phyloP scores from a whole-genome alignment of 2,113 vertebrate species.

The Grammomys surdaster region DNA sequence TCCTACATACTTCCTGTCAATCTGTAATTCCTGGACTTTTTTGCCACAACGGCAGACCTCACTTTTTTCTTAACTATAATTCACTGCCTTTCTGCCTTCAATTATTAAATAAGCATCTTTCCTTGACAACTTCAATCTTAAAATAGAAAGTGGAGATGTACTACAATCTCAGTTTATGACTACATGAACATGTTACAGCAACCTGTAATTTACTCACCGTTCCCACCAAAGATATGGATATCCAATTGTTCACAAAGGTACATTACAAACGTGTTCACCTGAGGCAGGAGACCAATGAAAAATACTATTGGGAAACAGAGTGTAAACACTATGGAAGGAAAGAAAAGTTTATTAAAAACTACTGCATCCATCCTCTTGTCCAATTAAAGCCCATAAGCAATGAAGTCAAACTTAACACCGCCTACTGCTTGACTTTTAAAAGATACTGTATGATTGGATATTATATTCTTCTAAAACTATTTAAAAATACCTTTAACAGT shows the following conservation, averaged over 20 bases:
- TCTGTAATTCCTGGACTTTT: slow-evolving; percentile 14
- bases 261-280: slow-evolving; percentile 99
- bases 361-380: slow-evolving; percentile 3
- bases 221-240: slow-evolving; percentile 98
- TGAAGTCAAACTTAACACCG: slow-evolving; percentile 15
- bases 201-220: slow-evolving; percentile 90
- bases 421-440: not conserved
- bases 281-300: slow-evolving; percentile 98
- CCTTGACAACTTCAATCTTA: slow-evolving; percentile 26
- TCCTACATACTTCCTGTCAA: not conserved
- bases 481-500: slow-evolving; percentile 37
- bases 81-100: slow-evolving; percentile 33
- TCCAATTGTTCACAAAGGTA: slow-evolving; percentile 99
- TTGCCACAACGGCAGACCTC: not conserved
- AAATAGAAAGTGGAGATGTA: slow-evolving; percentile 25
- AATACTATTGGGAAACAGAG: slow-evolving; percentile 98
- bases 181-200: not conserved
- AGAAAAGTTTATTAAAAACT: slow-evolving; percentile 64
- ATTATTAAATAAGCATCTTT: slow-evolving; percentile 32
- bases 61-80: slow-evolving; percentile 37
- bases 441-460: not conserved
- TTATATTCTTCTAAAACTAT: slow-evolving; percentile 44
- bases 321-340: slow-evolving; percentile 92
- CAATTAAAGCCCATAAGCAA: slow-evolving; percentile 52
- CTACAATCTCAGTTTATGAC: slow-evolving; percentile 45